Conservation (phyloP, 2,888 invertebrate genomes). For the Nephrotoma flavescens region DNA sequence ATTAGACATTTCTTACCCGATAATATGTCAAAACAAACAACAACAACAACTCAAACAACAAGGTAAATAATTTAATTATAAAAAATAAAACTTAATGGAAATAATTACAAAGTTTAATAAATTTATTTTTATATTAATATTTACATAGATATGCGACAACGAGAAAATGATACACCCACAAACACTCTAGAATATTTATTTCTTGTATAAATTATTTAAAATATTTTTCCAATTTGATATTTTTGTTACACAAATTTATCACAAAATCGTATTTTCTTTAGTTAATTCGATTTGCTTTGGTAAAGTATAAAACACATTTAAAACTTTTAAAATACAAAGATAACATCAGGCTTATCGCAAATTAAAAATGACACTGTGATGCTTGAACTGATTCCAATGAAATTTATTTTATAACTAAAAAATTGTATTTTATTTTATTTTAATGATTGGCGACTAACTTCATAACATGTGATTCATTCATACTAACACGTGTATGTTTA, state of each 20-base stretch:
- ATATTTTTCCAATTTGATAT: neutral
- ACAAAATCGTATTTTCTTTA: neutral
- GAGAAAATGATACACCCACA: too few relatives aligned
- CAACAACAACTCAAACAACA: too few relatives aligned
- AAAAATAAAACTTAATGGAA: too few relatives aligned
- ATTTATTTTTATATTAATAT: too few relatives aligned
- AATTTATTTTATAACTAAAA: neutral
- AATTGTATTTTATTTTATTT: too few relatives aligned
- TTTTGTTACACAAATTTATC: neutral
- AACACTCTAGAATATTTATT: neutral
- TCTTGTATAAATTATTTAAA: neutral
- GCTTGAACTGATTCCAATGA: neutral
- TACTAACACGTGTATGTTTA: neutral
- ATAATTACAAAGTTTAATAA: too few relatives aligned
- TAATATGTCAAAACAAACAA: too few relatives aligned
- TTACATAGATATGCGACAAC: too few relatives aligned
- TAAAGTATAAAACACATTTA: neutral
- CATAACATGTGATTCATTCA: neutral
- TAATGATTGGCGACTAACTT: neutral
- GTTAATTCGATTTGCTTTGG: neutral
- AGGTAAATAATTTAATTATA: too few relatives aligned
- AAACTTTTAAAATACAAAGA: neutral
- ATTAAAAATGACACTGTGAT: neutral
- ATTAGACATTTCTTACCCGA: too few relatives aligned
- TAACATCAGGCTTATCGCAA: neutral